Evolutionary conservation across 2,888 invertebrate genomes (phyloP), one percentile per base, ranked within the genome.

Genomic region (Drosophila antonietae): DNA sequence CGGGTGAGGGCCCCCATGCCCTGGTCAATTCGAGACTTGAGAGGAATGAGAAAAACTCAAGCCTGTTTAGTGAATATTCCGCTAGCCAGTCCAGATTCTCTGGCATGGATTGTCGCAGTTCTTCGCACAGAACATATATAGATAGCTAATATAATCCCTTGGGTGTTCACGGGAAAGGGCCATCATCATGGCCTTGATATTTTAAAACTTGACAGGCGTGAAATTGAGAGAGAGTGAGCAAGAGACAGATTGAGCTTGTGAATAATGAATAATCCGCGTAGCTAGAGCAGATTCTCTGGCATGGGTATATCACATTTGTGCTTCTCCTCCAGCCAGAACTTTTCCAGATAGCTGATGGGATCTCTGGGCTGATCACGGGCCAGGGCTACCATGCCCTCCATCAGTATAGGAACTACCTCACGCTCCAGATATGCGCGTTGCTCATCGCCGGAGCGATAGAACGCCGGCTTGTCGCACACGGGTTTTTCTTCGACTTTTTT

Each of bases 301-400:
- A 79, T n/a, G 7, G 65, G 35, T 15, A 78, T 75, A 9, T 83
- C 69, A 28, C 89, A 87, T 46, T 81, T 81, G 28, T 87, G 84
- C 60, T 73, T 39, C 3, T 83, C 58, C 14, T 76, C 15, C 20
- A 83, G 66, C 86, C 86, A 87, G 58, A 79, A 87, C 12, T 70
- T 73, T 15, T 83, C 73, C 23, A 87, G 55, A 56, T 73, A 83
- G 1, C 9, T 64, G 1, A 87, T 81, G 6, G 86, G 86, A 76
- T 87, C 86, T 3, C 35, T 51, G 0, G 86, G 86, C 52, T 63
- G 64, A 2, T 83, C 81, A 0, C 87, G 84, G 3, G 89, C 83
- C 58, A 87, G 18, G 0, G 60, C 81, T 52, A 87, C 39, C 83
- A 87, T 72, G 7, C 86, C 86, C 52, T 87, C 77, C 84, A 88